Base-by-base conservation (phyloP, 2,888 invertebrate species). In the Tetranychus piercei region DNA sequence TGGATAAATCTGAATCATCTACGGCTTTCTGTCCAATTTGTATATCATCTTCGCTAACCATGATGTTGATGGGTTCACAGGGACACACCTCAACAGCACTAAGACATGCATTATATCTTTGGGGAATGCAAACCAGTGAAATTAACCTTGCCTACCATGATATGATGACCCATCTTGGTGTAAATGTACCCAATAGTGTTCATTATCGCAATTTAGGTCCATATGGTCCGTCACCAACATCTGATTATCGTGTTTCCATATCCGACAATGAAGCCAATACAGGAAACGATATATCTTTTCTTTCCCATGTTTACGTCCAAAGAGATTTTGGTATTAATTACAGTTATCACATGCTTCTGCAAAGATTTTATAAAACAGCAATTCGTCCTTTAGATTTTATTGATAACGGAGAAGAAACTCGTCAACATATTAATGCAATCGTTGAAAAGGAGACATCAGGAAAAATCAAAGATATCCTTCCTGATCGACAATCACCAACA, bases 1-100 rank as follows among this genome's bases (percentile, higher is more conserved):
- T 79, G 73, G 77, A 78, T 23, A 69, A 73, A 23, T 75, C 78
- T 34, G 77, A 78, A 6, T 73, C 75, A 9, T 76, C 78, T 23
- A 76, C 77, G 43, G 79, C 77, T 6, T 73, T 79, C 64, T 79
- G 79, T 71, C 79, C 79, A 2, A 78, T 79, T 74, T 79, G 79
- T 72, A 76, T 79, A 9, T 78, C 77, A 6, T 77, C 78, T 4
- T 78, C 79, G 0, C 72, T 79, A 71, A 78, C 77, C 64, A 78
- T 78, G 78, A 44, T 79, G 8, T 72, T 79, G 65, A 74, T 79
- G 65, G 79, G 79, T 11, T 73, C 78, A 1, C 75, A 77, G 69
- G 78, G 77, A 18, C 74, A 74, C 64, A 75, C 75, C 15, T 77
- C 78, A 22, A 74, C 76, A 66, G 76, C 79, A 8, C 75, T 79